Percentiles rank a stretch among this genome's conserved stretches.
phyloP scores from a whole-genome alignment of 2,888 invertebrate genomes.

The Agonopterix arenella region DNA sequence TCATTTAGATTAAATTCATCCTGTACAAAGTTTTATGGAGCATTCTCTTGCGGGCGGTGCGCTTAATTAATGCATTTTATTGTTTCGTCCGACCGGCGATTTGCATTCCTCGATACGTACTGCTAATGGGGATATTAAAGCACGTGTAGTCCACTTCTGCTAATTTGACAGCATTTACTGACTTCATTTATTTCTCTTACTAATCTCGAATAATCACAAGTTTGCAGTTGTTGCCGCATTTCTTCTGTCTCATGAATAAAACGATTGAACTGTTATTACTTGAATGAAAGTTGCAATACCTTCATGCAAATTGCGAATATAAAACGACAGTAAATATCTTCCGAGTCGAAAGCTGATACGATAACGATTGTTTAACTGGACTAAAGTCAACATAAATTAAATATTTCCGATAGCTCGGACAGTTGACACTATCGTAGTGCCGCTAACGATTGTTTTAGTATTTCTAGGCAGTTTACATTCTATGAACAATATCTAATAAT shows the following conservation, averaged over 20 bases:
- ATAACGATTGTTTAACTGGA: slow-evolving; percentile 36
- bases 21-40: slow-evolving; percentile 26
- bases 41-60: slow-evolving; percentile 23
- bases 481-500: neutral
- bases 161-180: slow-evolving; percentile 14
- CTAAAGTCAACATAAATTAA: slow-evolving; percentile 29
- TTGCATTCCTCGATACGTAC: slow-evolving; percentile 21
- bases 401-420: slow-evolving; percentile 32
- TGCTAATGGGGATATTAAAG: slow-evolving; percentile 5
- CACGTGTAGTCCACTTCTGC: slow-evolving; percentile 6
- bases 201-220: neutral
- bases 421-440: slow-evolving; percentile 20
- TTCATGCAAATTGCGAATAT: slow-evolving; percentile 35
- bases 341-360: slow-evolving; percentile 34
- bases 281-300: slow-evolving; percentile 23
- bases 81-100: slow-evolving; percentile 22
- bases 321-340: slow-evolving; percentile 32
- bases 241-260: too few relatives aligned
- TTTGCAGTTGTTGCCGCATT: too few relatives aligned
- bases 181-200: slow-evolving; percentile 3
- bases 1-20: slow-evolving; percentile 17
- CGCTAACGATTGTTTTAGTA: too few relatives aligned
- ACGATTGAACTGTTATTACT: neutral
- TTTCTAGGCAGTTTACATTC: neutral
- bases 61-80: slow-evolving; percentile 31